Percentiles rank a stretch among this genome's conserved stretches.
These are phyloP conservation scores for Odontocerum albicorne DNA, from an alignment of 2,888 invertebrate species.

Conservation along the genomic window DNA sequence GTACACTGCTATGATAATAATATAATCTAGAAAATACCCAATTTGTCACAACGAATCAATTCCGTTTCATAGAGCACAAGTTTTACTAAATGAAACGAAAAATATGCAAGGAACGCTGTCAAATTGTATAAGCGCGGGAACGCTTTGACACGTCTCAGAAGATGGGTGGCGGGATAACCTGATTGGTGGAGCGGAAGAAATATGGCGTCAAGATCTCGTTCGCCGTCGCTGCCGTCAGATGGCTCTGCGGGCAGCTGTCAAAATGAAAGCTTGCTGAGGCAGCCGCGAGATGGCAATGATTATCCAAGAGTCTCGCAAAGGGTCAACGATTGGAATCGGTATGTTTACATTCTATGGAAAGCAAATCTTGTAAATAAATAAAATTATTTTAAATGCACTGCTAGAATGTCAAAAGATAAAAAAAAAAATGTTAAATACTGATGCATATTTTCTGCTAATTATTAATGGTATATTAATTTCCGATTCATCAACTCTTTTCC, in stretches of 20 bases:
- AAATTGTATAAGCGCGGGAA: constrained; percentile 27
- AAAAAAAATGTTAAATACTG: too few relatives aligned
- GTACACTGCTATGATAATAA: constrained; percentile 6
- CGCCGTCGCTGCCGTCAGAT: constrained; percentile 33
- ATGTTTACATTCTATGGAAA: not conserved
- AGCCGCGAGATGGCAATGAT: constrained; percentile 32
- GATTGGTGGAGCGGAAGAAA: constrained; percentile 30
- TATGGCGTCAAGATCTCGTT: constrained; percentile 32
- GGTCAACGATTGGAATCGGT: constrained; percentile 30
- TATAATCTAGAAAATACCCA: constrained; percentile 20
- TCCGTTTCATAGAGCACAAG: constrained; percentile 5
- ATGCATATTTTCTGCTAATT: too few relatives aligned
- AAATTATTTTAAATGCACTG: too few relatives aligned
- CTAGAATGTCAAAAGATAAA: too few relatives aligned
- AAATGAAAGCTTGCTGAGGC: constrained; percentile 31
- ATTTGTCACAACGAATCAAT: constrained; percentile 14
- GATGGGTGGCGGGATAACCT: constrained; percentile 30
- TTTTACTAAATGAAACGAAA: constrained; percentile 7
- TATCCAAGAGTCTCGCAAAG: constrained; percentile 23
- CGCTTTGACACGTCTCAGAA: constrained; percentile 14
- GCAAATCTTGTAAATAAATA: too few relatives aligned
- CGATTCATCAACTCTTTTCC: too few relatives aligned
- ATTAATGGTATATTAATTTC: too few relatives aligned
- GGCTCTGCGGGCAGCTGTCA: constrained; percentile 18
- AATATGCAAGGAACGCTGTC: constrained; percentile 23